Percentiles rank a stretch among this genome's conserved stretches.
Evolutionary conservation across 2,888 invertebrate genomes (phyloP).

Genomic region (Syritta pipiens): DNA sequence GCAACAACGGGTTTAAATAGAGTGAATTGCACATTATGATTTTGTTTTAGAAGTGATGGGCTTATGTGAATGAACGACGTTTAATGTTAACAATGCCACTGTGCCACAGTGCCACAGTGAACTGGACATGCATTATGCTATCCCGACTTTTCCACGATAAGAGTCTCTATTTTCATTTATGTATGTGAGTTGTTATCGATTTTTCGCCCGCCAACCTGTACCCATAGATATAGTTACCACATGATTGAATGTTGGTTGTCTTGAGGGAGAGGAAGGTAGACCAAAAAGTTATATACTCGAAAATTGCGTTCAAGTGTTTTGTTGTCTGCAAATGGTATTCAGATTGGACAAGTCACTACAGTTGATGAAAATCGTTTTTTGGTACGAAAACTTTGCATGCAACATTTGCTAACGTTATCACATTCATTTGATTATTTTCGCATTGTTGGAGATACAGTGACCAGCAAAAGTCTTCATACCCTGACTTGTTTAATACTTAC

Average conservation of each 20-base stretch:
- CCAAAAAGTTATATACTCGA: background rate
- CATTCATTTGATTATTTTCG: no score
- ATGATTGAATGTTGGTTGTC: background rate
- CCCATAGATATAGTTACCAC: background rate
- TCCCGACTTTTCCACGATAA: background rate
- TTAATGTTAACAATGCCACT: background rate
- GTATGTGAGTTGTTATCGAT: slow-evolving; percentile 20
- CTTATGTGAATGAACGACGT: background rate
- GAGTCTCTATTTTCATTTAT: slow-evolving; percentile 24
- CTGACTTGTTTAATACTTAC: no score
- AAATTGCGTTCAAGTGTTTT: background rate
- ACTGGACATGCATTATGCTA: slow-evolving; percentile 1
- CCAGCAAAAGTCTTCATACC: no score
- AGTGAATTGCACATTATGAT: background rate
- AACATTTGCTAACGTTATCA: background rate
- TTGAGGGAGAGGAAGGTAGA: no score
- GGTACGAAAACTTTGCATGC: background rate
- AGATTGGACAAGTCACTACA: background rate
- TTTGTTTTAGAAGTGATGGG: background rate
- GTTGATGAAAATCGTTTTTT: background rate
- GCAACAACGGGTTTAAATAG: slow-evolving; percentile 6
- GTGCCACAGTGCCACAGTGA: background rate
- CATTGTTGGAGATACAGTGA: no score
- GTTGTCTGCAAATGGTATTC: background rate
- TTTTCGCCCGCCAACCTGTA: background rate